A percentile compares a stretch with the other conserved stretches of the same genome.
Evolutionary conservation across 2,113 vertebrate species (phyloP).

Genomic region (Burhinus oedicnemus): DNA sequence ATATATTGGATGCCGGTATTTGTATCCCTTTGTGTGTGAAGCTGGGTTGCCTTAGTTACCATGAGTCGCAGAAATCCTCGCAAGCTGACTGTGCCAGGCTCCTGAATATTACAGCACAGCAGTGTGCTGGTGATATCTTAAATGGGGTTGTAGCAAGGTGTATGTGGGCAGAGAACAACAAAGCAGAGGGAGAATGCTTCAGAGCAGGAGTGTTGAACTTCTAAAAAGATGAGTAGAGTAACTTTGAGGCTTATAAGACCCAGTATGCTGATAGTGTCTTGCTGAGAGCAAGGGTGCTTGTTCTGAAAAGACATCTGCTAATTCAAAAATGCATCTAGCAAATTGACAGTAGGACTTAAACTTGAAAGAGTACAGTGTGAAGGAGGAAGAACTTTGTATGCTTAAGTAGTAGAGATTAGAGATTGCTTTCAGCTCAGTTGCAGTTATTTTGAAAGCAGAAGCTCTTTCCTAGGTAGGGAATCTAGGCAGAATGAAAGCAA

Average conservation of each 20-base stretch:
- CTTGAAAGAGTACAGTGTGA: background rate
- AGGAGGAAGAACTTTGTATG: background rate
- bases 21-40: background rate
- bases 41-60: constrained; percentile 61
- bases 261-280: background rate
- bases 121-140: constrained; percentile 30
- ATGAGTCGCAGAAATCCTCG: background rate
- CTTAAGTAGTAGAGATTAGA: background rate
- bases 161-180: constrained; percentile 47
- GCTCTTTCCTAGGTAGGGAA: background rate
- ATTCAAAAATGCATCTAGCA: background rate
- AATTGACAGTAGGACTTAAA: background rate
- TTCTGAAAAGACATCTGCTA: background rate
- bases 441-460: constrained; percentile 19
- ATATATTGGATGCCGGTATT: background rate
- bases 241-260: background rate
- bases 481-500: background rate
- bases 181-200: constrained; percentile 25
- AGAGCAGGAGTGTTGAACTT: constrained; percentile 10
- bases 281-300: constrained; percentile 2
- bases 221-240: constrained; percentile 24
- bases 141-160: background rate
- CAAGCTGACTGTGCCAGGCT: background rate
- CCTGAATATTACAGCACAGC: constrained; percentile 14
- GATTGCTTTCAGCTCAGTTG: background rate